phyloP scores from a whole-genome alignment of 2,113 vertebrate genomes.

The Xenus cinereus region DNA sequence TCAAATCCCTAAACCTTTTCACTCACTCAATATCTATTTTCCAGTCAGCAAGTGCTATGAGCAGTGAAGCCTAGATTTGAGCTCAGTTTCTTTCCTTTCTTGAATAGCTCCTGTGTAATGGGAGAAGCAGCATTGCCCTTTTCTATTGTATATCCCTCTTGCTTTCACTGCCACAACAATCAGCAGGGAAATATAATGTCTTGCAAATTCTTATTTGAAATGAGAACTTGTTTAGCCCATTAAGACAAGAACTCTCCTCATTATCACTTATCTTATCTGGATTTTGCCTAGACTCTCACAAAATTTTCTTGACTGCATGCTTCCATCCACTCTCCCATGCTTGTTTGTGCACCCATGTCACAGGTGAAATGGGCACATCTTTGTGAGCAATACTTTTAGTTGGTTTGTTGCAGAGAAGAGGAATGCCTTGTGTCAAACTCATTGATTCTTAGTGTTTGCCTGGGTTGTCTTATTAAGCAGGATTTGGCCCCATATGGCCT shows the following conservation, averaged over 20 bases:
- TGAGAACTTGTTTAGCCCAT: background rate
- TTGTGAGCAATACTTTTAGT: background rate
- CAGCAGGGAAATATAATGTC: background rate
- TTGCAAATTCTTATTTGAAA: background rate
- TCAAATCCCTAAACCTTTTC: background rate
- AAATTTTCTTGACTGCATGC: background rate
- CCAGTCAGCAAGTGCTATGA: background rate
- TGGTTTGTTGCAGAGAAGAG: background rate
- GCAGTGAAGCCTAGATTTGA: background rate
- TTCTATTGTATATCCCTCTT: background rate
- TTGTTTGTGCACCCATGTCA: background rate
- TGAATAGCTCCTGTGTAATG: background rate
- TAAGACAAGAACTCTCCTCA: background rate
- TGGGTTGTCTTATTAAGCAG: background rate
- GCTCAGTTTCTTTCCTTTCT: background rate
- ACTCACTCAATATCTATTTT: background rate
- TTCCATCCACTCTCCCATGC: background rate
- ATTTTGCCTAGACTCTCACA: background rate
- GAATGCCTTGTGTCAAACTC: background rate
- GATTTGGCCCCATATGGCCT: background rate
- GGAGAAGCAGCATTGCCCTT: background rate
- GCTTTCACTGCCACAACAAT: background rate
- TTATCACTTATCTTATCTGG: background rate
- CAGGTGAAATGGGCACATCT: background rate
- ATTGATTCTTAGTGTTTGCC: background rate